phyloP scores from a whole-genome alignment of 2,888 invertebrate species.

The Papilio protenor region DNA sequence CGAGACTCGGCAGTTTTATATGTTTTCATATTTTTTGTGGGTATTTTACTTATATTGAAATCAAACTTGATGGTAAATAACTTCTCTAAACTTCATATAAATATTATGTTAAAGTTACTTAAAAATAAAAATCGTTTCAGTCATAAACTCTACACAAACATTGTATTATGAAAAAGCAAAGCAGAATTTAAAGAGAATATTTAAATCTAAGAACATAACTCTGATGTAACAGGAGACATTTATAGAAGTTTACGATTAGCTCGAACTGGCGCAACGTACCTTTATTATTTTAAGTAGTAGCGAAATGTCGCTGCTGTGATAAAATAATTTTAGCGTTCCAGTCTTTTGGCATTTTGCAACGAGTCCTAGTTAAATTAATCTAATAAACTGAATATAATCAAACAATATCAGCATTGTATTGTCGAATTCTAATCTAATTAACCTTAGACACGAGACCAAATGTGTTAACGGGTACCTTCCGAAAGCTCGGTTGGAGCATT shows the following conservation, averaged over 20 bases:
- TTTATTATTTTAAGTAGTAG: constrained; percentile 32
- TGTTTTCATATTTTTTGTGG: too few species aligned
- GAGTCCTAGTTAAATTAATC: background rate
- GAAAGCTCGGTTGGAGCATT: constrained; percentile 59
- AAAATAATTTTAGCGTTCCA: constrained; percentile 31
- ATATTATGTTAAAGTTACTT: background rate
- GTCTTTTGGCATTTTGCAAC: constrained; percentile 23
- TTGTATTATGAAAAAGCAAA: constrained; percentile 1
- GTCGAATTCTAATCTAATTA: constrained; percentile 82
- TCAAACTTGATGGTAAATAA: background rate
- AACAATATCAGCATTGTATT: constrained; percentile 61
- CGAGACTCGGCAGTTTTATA: too few species aligned
- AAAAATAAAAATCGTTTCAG: too few species aligned
- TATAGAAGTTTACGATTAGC: constrained; percentile 36
- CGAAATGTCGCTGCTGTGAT: constrained; percentile 26
- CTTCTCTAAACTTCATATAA: background rate
- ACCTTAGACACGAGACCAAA: constrained; percentile 82
- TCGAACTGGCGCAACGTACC: constrained; percentile 2
- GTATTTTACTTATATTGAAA: background rate
- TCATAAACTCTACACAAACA: background rate
- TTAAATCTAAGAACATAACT: constrained; percentile 35
- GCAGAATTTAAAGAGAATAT: constrained; percentile 19
- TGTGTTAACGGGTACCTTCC: constrained; percentile 79
- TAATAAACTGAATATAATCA: constrained; percentile 3
- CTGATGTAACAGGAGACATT: constrained; percentile 35